A percentile compares a stretch with the other conserved stretches of the same genome.
These are phyloP conservation scores for Drosophila algonquin DNA, from an alignment of 2,888 invertebrate genomes.

Conservation along the genomic window DNA sequence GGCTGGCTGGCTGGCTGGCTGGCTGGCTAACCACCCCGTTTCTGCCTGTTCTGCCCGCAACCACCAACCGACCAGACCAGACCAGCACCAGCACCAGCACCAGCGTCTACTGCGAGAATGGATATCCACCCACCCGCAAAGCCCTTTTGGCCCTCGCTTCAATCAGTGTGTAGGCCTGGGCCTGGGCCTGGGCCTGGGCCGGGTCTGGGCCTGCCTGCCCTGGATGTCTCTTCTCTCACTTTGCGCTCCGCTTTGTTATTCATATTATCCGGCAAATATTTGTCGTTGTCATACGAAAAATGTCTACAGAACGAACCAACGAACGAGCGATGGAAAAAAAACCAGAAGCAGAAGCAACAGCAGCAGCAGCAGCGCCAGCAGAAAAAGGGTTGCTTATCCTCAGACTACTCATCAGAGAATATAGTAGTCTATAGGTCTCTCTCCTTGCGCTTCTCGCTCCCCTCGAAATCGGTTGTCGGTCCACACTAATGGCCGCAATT, in stretches of 20 bases:
- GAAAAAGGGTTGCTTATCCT: slow-evolving; percentile 70
- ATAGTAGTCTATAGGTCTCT: not conserved
- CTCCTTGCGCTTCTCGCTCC: not conserved
- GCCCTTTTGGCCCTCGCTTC: slow-evolving; percentile 17
- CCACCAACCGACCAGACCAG: slow-evolving; percentile 19
- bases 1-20: slow-evolving; percentile 52
- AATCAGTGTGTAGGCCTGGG: slow-evolving; percentile 39
- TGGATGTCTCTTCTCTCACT: slow-evolving; percentile 8
- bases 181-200: slow-evolving; percentile 49
- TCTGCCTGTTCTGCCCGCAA: slow-evolving; percentile 16
- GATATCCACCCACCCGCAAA: slow-evolving; percentile 3
- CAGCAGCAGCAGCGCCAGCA: slow-evolving; percentile 3
- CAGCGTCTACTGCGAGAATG: slow-evolving; percentile 4
- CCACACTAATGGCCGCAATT: slow-evolving; percentile 78
- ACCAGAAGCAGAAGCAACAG: slow-evolving; percentile 14
- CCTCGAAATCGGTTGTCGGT: slow-evolving; percentile 16
- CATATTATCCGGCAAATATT: slow-evolving; percentile 81
- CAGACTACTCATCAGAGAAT: slow-evolving; percentile 1
- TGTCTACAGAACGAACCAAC: slow-evolving; percentile 52
- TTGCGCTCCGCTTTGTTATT: slow-evolving; percentile 69
- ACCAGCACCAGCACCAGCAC: not conserved
- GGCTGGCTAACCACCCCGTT: slow-evolving; percentile 54
- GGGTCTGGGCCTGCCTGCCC: slow-evolving; percentile 8
- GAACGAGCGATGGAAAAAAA: slow-evolving; percentile 7
- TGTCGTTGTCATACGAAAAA: slow-evolving; percentile 79